A percentile compares a stretch with the other conserved stretches of the same genome.
phyloP scores from a whole-genome alignment of 2,113 vertebrate species.

The Phalacrocorax aristotelis region DNA sequence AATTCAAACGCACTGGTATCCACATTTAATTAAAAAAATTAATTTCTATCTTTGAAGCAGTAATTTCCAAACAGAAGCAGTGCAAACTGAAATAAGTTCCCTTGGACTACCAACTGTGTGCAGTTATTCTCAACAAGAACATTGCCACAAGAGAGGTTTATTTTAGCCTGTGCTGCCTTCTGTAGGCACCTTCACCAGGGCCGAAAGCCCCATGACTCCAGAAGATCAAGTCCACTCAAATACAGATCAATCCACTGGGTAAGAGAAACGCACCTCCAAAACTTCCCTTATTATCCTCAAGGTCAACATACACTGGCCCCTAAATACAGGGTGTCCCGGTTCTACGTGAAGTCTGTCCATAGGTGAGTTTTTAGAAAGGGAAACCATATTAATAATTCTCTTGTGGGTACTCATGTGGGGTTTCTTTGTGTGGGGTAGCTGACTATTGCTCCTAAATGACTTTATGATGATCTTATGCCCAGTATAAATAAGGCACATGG shows the following conservation, averaged over 20 bases:
- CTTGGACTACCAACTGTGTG: accelerated
- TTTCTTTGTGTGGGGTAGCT: neutral
- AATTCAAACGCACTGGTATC: neutral
- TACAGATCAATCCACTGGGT: neutral
- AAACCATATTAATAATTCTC: neutral
- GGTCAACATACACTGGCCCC: neutral
- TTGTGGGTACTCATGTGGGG: neutral
- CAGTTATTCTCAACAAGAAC: neutral
- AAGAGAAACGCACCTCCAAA: neutral
- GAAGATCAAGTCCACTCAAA: neutral
- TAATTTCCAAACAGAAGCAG: neutral
- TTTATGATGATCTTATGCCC: neutral
- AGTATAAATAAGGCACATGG: neutral
- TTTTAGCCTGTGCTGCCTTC: neutral
- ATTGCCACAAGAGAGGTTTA: neutral
- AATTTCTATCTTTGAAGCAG: neutral
- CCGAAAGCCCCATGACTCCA: neutral
- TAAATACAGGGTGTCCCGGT: neutral
- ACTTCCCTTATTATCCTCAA: neutral
- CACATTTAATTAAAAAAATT: neutral
- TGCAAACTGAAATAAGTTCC: neutral
- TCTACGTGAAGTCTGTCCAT: neutral
- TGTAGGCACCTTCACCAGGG: neutral
- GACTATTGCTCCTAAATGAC: neutral
- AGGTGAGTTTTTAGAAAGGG: neutral